phyloP scores from a whole-genome alignment of 2,888 invertebrate genomes.

The Dicyrtomina minuta region DNA sequence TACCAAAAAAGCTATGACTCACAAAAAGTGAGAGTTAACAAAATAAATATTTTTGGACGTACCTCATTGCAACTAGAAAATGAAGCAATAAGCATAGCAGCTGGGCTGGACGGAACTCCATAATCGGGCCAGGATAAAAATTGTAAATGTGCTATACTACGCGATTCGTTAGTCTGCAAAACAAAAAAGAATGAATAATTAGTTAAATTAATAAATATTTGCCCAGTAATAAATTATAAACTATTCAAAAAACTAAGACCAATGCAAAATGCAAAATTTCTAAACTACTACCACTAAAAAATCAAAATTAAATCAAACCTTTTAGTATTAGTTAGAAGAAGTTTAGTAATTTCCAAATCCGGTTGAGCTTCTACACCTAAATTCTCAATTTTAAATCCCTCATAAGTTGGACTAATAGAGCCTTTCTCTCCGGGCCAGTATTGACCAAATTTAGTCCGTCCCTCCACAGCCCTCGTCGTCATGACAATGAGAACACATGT shows the following conservation, averaged over 20 bases:
- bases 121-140: slow-evolving; percentile 94
- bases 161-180: slow-evolving; percentile 74
- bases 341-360: slow-evolving; percentile 78
- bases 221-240: neutral
- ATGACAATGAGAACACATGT: slow-evolving; percentile 80
- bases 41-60: slow-evolving; percentile 1
- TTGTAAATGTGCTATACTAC: slow-evolving; percentile 89
- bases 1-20: too few species aligned
- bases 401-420: slow-evolving; percentile 65
- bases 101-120: slow-evolving; percentile 86
- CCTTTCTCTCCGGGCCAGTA: slow-evolving; percentile 87
- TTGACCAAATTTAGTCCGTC: slow-evolving; percentile 93
- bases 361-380: slow-evolving; percentile 75
- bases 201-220: neutral
- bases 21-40: too few species aligned
- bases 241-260: too few species aligned
- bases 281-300: neutral
- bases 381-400: slow-evolving; percentile 72
- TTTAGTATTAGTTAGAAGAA: slow-evolving; percentile 75
- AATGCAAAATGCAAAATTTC: too few species aligned
- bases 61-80: slow-evolving; percentile 64
- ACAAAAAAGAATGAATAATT: slow-evolving; percentile 16
- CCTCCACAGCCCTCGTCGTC: slow-evolving; percentile 90
- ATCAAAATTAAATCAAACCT: too few species aligned
- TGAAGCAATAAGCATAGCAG: slow-evolving; percentile 87